phyloP scores from a whole-genome alignment of 2,797 vertebrate genomes.

The Dicrostonyx torquatus region DNA sequence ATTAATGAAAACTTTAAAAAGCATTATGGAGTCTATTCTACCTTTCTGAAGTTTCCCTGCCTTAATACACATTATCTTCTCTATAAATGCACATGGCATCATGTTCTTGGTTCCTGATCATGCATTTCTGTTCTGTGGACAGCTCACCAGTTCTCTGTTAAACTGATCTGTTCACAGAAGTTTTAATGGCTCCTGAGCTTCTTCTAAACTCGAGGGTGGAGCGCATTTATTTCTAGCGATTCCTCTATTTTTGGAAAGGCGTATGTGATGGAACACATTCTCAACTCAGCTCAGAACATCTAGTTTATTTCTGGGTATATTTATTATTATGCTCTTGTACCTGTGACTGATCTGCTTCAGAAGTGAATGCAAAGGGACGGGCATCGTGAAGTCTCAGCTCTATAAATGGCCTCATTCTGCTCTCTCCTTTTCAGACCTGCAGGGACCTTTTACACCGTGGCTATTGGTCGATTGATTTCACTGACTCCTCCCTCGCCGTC shows the following conservation, averaged over 20 bases:
- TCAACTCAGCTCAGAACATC: constrained; percentile 55
- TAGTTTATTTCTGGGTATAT: constrained; percentile 60
- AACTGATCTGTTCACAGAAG: neutral
- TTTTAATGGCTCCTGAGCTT: constrained; percentile 36
- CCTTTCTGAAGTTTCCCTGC: constrained; percentile 12
- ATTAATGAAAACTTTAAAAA: neutral
- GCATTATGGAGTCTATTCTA: neutral
- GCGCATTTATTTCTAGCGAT: constrained; percentile 59
- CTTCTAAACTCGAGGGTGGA: constrained; percentile 51
- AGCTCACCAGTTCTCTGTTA: neutral
- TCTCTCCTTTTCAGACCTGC: constrained; percentile 16
- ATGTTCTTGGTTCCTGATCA: neutral
- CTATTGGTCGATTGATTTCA: constrained; percentile 34
- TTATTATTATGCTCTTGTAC: constrained; percentile 46
- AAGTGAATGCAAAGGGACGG: constrained; percentile 62
- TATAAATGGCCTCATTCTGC: constrained; percentile 40
- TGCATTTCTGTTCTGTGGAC: constrained; percentile 23
- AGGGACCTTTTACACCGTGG: constrained; percentile 12
- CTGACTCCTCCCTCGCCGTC: neutral
- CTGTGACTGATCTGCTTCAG: constrained; percentile 66
- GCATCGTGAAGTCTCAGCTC: constrained; percentile 33
- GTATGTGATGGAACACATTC: constrained; percentile 66
- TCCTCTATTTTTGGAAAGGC: constrained; percentile 65
- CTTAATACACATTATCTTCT: neutral
- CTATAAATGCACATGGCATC: neutral